A percentile compares a stretch with the other conserved stretches of the same genome.
Conservation (phyloP, 2,888 invertebrate genomes). For the Ochropleura plecta region DNA sequence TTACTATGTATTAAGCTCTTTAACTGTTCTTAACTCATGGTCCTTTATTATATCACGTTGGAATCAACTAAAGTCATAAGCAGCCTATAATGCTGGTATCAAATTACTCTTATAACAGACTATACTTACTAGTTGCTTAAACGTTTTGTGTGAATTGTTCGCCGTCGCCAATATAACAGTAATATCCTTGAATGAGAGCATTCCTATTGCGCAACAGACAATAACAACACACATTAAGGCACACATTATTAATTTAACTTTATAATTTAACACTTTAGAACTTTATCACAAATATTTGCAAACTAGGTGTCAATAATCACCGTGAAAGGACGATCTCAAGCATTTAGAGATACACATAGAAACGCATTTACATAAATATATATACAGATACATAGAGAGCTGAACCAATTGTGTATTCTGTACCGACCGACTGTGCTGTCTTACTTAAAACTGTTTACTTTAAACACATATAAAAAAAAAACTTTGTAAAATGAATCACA, state of each 20-base stretch:
- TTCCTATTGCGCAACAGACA: neutral
- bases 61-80: conserved; percentile 12
- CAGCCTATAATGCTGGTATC: neutral
- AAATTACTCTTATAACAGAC: neutral
- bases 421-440: neutral
- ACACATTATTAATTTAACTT: neutral
- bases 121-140: conserved; percentile 8
- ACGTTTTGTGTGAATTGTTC: neutral
- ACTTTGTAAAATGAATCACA: neutral
- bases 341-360: neutral
- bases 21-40: conserved; percentile 13
- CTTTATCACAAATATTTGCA: conserved; percentile 31
- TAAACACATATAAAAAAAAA: neutral
- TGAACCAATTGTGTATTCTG: neutral
- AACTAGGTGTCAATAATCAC: conserved; percentile 2
- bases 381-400: neutral
- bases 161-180: neutral
- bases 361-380: too few relatives aligned
- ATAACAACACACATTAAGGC: conserved; percentile 19
- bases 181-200: neutral
- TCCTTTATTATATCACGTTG: conserved; percentile 34
- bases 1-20: neutral
- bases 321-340: neutral
- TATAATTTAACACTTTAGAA: neutral
- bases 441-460: neutral